Base-by-base conservation (phyloP, 2,888 invertebrate species). In the Oscheius myriophilus region DNA sequence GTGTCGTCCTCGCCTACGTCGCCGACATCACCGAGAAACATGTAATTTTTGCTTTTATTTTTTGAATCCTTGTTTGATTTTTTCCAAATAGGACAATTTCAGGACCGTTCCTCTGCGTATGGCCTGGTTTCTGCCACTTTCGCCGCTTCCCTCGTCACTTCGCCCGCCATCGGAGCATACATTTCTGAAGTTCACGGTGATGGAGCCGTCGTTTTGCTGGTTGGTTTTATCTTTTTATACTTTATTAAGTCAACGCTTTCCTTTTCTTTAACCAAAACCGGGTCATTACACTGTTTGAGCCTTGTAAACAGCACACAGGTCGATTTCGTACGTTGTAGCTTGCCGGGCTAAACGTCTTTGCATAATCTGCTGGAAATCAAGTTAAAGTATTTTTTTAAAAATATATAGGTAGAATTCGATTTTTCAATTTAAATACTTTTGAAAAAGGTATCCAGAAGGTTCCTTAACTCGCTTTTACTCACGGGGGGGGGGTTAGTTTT, bases 1-100 rank as follows among this genome's bases (percentile, higher is more conserved):
- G 96, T 82, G 96, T 98, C 67, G 96, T 98, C 68, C 96, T 98
- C 89, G 98, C 98, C 59, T 99, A 98, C 89, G 98, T 98, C 76
- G 97, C 98, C 49, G 98, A 98, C 89, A 95, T 99, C 65, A 99
- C 98, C 41, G 94, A 95, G 82, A 95, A 96, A 45, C 68, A 71
- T 21, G 77, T 74, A 53, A 11, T 42, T 18, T 52, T n/a, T 26
- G 18, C 63, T 43, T 49, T 67, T 18, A 21, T 53, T 21, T 21
- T 41, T 33, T 33, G 3, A 33, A 33, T 33, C 3, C 9, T 33
- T 33, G 33, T 33, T 9, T 33, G 33, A 33, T 33, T 6, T 33
- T 33, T 33, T 33, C 3, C 3, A 33, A 6, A 9, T 33, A 33
- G 9, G 3, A 9, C 9, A 33, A 33, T 41, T 67, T 42, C 42